These are phyloP conservation scores for Drosophila saltans DNA, from an alignment of 1,140 invertebrate species.

Conservation along the genomic window DNA sequence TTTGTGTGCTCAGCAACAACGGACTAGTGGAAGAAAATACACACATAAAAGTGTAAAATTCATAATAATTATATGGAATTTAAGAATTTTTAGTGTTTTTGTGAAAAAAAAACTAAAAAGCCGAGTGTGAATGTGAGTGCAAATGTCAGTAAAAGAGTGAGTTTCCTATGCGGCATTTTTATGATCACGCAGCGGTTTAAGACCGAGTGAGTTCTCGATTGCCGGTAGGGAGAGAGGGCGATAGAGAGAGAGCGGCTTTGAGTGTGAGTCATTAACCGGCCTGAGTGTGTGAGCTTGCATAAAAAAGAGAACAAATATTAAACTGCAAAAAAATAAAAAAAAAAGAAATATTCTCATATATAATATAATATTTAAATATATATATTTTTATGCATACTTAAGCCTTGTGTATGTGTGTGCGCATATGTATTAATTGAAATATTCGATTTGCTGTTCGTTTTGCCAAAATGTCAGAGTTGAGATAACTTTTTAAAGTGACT, in stretches of 20 bases:
- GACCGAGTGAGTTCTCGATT: neutral
- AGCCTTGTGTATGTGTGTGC: neutral
- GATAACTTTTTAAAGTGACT: slow-evolving; percentile 7
- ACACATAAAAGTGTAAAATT: slow-evolving; percentile 5
- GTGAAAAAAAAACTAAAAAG: neutral
- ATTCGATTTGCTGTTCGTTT: neutral
- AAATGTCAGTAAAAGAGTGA: neutral
- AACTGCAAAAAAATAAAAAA: slow-evolving; percentile 17
- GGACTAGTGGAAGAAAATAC: slow-evolving; percentile 6
- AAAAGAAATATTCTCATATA: too few species aligned
- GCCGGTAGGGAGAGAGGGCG: slow-evolving; percentile 11
- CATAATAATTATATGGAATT: slow-evolving; percentile 7
- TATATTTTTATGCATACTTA: neutral
- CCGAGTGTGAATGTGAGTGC: neutral
- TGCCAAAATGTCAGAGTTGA: slow-evolving; percentile 5
- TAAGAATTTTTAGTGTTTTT: neutral
- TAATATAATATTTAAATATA: slow-evolving; percentile 1
- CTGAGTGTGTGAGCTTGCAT: slow-evolving; percentile 20
- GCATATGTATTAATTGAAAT: neutral
- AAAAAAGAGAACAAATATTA: neutral
- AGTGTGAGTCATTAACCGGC: slow-evolving; percentile 78
- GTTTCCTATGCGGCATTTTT: neutral
- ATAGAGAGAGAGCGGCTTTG: slow-evolving; percentile 29
- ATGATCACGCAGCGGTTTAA: neutral
- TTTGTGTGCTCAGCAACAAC: slow-evolving; percentile 42